phyloP scores from a whole-genome alignment of 2,113 vertebrate genomes.

The Apaloderma vittatum region DNA sequence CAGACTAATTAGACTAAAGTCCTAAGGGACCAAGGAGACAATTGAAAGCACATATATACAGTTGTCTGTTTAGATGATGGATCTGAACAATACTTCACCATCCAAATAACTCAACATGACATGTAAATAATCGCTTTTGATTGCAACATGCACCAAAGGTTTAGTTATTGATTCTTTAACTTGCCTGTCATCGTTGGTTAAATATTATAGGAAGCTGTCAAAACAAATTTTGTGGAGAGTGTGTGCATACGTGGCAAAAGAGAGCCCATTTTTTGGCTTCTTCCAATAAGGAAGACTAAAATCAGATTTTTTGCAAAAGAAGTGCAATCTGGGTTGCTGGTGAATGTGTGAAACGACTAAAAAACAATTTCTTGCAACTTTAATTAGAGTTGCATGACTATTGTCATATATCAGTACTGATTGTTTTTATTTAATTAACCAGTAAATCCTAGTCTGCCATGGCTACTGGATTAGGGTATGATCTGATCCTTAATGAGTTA shows the following conservation, averaged over 20 bases:
- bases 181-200: not conserved
- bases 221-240: conserved; percentile 43
- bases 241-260: not conserved
- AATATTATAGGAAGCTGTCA: conserved; percentile 61
- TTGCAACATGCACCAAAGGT: conserved; percentile 62
- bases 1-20: conserved; percentile 54
- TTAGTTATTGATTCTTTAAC: conserved; percentile 69
- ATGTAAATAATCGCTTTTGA: conserved; percentile 71
- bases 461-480: conserved; percentile 19
- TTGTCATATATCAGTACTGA: conserved; percentile 1
- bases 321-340: not conserved
- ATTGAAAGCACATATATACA: conserved; percentile 51
- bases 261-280: not conserved
- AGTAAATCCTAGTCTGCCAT: conserved; percentile 38
- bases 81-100: conserved; percentile 67
- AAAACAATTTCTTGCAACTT: conserved; percentile 15
- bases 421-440: conserved; percentile 53
- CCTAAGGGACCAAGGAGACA: conserved; percentile 24
- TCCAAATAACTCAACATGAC: conserved; percentile 64
- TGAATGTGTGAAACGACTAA: not conserved
- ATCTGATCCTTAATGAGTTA: conserved; percentile 31
- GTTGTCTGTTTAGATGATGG: conserved; percentile 57
- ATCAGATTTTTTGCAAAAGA: conserved; percentile 30
- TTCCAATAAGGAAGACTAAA: not conserved
- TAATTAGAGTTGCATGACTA: conserved; percentile 42